Evolutionary conservation across 1,140 invertebrate species (phyloP), one percentile per base, ranked within the genome.

Genomic region (Acyrthosiphon pisum): DNA sequence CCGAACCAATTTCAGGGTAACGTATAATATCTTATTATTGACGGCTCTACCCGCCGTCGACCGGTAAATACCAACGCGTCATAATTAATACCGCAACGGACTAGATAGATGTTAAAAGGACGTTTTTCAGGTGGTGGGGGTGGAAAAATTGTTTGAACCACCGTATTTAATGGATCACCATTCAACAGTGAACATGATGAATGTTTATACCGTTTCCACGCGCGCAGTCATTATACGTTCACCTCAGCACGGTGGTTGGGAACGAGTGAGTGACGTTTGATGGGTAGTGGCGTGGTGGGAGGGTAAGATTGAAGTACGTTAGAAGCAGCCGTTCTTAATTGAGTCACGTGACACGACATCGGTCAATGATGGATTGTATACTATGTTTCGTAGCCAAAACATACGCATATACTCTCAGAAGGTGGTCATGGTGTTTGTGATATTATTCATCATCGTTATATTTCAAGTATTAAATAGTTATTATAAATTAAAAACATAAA

Each of bases 131-230:
- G 84, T 50, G 46, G 86, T 14, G 86, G 46, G 86, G 26, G 83
- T 84, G 44, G 86, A 88, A 87, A 87, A n/a, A 44, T 48, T 88
- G 44, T 88, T 83, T 48, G 30, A 50, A 53, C 46, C 76, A 48
- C 14, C n/a, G n/a, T 92, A 37, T 92, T 46, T 92, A 92, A 92
- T 92, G 91, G 91, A 92, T 92, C 76, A 83, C 44, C 91, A 92
- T 92, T 92, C 91, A 92, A 41, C 91, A 92, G 30, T 35, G 76
- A 92, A 92, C 91, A 83, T 92, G 91, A 92, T 92, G 91, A 92
- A 92, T 92, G 91, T 81, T 92, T 84, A 76, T 50, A 83, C 9
- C 68, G 46, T 92, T n/a, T 84, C 76, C 23, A 41, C 30, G 22
- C 60, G 4, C 76, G 60, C 83, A 92, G 91, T 84, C 60, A 92